Evolutionary conservation across 2,888 invertebrate genomes (phyloP), one percentile per base, ranked within the genome.

Genomic region (Meta bourneti): DNA sequence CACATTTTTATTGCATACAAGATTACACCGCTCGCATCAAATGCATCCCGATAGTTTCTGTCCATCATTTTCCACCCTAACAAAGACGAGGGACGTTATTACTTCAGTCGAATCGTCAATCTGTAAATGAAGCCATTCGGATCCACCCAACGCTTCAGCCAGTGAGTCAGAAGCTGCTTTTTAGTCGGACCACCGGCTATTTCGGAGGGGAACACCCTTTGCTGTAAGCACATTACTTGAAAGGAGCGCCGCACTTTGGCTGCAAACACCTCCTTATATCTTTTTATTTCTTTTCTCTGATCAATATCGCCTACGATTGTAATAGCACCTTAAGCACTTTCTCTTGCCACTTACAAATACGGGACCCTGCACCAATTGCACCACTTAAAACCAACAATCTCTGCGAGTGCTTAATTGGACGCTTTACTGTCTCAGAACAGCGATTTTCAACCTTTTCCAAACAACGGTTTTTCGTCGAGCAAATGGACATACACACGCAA

Each of bases 231-330:
- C 61, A 61, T 61, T 61, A 61, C 61, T 61, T 16, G 11, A 16
- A 61, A 61, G 16, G 61, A 61, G 61, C 61, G 16, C 7, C 61
- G 61, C 61, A 61, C 61, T 61, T 16, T 16, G 61, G 13, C 16
- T 61, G 16, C 61, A 78, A 78, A 52, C 78, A 52, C 78, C 78
- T 78, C 52, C 78, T 51, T 52, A 78, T 19, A 78, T 78, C 78
- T 52, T 20, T 78, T 78, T 34, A 61, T 70, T 81, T 70, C 70
- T 61, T 81, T 54, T 81, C 70, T 69, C 75, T 81, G 81, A 81
- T 81, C 81, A 81, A 81, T 81, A 81, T 81, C 81, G 81, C 70
- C 81, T 34, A 81, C 81, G 81, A 81, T 81, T 81, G 81, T 54
- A 70, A 81, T 81, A 70, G 61, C 81, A 81, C 49, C 54, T 70